Conservation (phyloP, 2,113 vertebrate species). For the Amazona guildingii region DNA sequence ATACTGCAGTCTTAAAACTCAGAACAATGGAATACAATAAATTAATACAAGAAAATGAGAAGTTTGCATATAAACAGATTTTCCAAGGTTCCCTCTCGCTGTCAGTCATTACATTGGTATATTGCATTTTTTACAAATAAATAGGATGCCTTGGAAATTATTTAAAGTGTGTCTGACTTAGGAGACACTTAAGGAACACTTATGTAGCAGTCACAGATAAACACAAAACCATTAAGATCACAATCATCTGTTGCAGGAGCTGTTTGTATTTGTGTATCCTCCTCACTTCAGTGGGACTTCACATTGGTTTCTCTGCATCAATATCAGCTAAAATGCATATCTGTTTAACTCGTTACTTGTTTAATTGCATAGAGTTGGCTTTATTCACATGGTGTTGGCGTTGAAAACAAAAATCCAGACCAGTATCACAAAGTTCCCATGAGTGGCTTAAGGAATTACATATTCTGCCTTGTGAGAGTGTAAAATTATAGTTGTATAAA, state of each 20-base stretch:
- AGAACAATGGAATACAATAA: background rate
- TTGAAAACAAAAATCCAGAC: conserved; percentile 33
- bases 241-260: background rate
- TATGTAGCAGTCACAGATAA: background rate
- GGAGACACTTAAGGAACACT: background rate
- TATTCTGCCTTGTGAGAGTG: conserved; percentile 37
- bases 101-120: background rate
- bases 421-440: conserved; percentile 7
- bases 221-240: background rate
- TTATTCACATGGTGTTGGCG: background rate
- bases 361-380: background rate
- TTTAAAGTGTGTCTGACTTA: background rate
- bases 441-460: conserved; percentile 53
- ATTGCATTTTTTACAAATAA: background rate
- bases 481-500: conserved; percentile 55
- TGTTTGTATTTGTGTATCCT: background rate
- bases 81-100: background rate
- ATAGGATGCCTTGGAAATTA: background rate
- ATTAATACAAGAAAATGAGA: background rate
- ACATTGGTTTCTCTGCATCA: background rate
- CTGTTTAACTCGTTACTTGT: conserved; percentile 46
- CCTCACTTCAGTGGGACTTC: background rate
- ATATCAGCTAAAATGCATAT: background rate
- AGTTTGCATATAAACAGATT: background rate
- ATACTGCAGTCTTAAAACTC: background rate